phyloP scores from a whole-genome alignment of 1,140 invertebrate genomes.

The Trissolcus basalis region DNA sequence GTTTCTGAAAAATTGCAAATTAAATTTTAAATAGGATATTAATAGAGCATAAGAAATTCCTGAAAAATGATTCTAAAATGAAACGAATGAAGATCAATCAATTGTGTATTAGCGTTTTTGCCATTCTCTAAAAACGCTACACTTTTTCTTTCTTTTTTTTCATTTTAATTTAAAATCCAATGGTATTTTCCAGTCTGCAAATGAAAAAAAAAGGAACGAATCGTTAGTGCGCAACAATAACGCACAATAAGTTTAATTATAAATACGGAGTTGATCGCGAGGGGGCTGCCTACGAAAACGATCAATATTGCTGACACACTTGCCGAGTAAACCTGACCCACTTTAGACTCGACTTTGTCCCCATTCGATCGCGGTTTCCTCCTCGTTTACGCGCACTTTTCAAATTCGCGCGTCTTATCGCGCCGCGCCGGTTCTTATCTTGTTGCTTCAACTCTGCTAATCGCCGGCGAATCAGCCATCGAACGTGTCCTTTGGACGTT shows the following conservation, averaged over 20 bases:
- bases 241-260: conserved; percentile 7
- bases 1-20: no score
- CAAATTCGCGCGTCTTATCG: neutral
- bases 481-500: no score
- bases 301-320: conserved; percentile 75
- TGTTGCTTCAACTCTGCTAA: neutral
- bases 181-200: neutral
- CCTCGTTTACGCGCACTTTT: conserved; percentile 8
- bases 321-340: conserved; percentile 76
- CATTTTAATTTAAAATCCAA: neutral
- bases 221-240: conserved; percentile 20
- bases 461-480: no score
- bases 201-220: conserved; percentile 5
- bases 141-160: no score
- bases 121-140: no score
- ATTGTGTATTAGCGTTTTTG: no score
- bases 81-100: no score
- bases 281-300: conserved; percentile 58
- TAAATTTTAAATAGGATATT: no score
- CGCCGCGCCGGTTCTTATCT: neutral
- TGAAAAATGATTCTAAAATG: no score
- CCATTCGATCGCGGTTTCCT: conserved; percentile 37
- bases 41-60: no score
- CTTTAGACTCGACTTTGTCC: conserved; percentile 70
- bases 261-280: conserved; percentile 8